phyloP scores from a whole-genome alignment of 2,797 vertebrate species.

The Gymnoscopelus braueri region DNA sequence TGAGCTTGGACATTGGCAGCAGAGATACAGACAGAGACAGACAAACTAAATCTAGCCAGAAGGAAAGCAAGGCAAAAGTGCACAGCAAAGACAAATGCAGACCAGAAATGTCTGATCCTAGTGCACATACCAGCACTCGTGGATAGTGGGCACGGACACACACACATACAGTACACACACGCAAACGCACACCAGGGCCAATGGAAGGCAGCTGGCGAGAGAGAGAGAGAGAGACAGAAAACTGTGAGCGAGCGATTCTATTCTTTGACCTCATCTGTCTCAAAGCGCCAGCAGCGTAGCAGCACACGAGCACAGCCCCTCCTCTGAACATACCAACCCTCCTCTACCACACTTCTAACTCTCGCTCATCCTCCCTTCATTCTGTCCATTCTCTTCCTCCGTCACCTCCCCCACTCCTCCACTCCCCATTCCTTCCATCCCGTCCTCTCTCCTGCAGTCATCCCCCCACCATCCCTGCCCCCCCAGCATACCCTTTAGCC shows the following conservation, averaged over 20 bases:
- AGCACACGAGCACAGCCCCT: background rate
- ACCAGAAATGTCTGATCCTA: too few relatives aligned
- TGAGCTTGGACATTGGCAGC: background rate
- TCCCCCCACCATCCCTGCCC: conserved; percentile 29
- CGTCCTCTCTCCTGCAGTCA: conserved; percentile 31
- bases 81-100: too few relatives aligned
- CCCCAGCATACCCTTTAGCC: too few relatives aligned
- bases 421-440: conserved; percentile 37
- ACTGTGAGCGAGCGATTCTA: background rate
- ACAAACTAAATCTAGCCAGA: too few relatives aligned
- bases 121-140: background rate
- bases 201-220: conserved; percentile 10
- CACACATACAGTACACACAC: background rate
- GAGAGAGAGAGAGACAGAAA: conserved; percentile 23
- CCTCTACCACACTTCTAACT: background rate
- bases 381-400: background rate
- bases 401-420: conserved; percentile 25
- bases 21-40: background rate
- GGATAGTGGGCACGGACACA: background rate
- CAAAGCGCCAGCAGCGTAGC: background rate
- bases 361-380: background rate
- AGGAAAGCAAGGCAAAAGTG: too few relatives aligned
- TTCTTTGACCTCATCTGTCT: background rate
- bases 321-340: background rate
- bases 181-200: conserved; percentile 13